These are phyloP conservation scores for Tortrix viridana DNA, from an alignment of 2,888 invertebrate species.

Conservation along the genomic window DNA sequence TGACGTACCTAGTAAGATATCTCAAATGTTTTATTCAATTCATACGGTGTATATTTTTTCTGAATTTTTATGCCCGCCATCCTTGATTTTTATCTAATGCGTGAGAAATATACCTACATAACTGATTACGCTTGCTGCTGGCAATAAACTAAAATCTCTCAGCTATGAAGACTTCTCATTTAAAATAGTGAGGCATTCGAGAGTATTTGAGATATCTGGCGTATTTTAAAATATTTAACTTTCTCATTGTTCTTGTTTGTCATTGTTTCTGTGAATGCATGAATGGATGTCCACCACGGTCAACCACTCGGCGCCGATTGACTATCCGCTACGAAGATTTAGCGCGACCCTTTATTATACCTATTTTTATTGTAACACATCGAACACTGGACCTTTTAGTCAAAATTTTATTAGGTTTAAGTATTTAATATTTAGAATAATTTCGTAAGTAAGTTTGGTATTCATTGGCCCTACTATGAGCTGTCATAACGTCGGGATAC, in stretches of 20 bases:
- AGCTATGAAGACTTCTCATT: too few species aligned
- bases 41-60: slow-evolving; percentile 7
- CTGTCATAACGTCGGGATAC: slow-evolving; percentile 40
- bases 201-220: slow-evolving; percentile 26
- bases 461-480: slow-evolving; percentile 49
- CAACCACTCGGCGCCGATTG: slow-evolving; percentile 12
- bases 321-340: slow-evolving; percentile 26
- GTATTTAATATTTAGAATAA: slow-evolving; percentile 71
- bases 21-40: slow-evolving; percentile 37
- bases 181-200: too few species aligned
- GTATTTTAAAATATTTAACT: slow-evolving; percentile 24
- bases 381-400: slow-evolving; percentile 79
- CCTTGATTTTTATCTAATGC: slow-evolving; percentile 23
- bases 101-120: slow-evolving; percentile 29
- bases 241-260: slow-evolving; percentile 59
- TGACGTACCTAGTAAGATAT: slow-evolving; percentile 34
- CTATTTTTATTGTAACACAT: slow-evolving; percentile 58
- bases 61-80: slow-evolving; percentile 9
- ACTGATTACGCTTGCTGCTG: slow-evolving; percentile 7
- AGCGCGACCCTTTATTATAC: slow-evolving; percentile 15
- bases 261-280: slow-evolving; percentile 28
- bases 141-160: slow-evolving; percentile 13
- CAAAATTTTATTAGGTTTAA: slow-evolving; percentile 77
- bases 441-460: slow-evolving; percentile 61
- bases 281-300: slow-evolving; percentile 9